These are phyloP conservation scores for Ariolimax columbianus DNA, from an alignment of 2,888 invertebrate species.

Conservation along the genomic window DNA sequence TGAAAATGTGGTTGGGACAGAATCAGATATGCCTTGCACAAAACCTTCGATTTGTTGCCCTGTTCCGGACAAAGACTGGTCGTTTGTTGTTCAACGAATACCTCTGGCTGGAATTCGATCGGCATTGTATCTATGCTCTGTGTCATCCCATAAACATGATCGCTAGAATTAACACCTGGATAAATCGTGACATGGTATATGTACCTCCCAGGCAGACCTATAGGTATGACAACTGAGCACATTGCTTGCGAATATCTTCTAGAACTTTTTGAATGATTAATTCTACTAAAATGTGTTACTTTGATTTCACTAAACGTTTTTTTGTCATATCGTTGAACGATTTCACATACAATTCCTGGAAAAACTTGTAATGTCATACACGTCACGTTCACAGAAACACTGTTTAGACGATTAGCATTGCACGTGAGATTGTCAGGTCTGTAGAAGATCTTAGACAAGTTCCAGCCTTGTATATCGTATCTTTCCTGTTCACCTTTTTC, in stretches of 20 bases:
- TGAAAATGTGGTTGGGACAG: not conserved
- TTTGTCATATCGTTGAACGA: not conserved
- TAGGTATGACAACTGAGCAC: not conserved
- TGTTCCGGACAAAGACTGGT: not conserved
- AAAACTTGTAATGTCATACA: not conserved
- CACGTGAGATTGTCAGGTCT: not conserved
- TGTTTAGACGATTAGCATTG: no score
- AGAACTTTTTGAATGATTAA: not conserved
- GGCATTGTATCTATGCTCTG: not conserved
- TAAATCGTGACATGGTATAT: not conserved
- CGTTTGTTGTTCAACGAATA: not conserved
- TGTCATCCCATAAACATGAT: not conserved
- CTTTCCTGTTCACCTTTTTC: not conserved
- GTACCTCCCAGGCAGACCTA: not conserved
- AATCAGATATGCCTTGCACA: not conserved
- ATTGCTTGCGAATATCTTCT: not conserved
- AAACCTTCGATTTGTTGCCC: not conserved
- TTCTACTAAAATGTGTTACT: no score
- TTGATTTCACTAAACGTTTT: not conserved
- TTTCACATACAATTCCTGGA: not conserved
- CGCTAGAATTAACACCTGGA: not conserved
- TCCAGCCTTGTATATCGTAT: not conserved
- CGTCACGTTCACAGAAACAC: not conserved
- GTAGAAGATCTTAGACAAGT: not conserved
- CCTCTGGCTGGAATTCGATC: not conserved